Evolutionary conservation across 1,140 invertebrate species (phyloP), one percentile per base, ranked within the genome.

Genomic region (Penaeus chinensis): DNA sequence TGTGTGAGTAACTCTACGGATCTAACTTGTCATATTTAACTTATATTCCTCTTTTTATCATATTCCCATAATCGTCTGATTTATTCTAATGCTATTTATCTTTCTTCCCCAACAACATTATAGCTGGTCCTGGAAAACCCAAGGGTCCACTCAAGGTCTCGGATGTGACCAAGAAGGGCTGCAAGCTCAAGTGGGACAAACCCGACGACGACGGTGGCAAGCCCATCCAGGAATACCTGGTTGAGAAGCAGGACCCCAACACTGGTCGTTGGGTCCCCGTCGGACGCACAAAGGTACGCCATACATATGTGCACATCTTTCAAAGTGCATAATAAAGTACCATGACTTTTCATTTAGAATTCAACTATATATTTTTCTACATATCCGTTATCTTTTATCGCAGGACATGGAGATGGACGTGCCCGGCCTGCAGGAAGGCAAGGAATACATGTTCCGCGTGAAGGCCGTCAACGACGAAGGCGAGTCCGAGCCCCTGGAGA

Each of bases 381-480:
- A 22, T 19, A 2, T 71, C 20, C 18, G 8, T 71, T 8, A 8
- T 18, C 10, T 71, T 11, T 13, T 10, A 24, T 19, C 65, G 3
- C 85, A 91, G 90, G 96, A 97, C 90, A 96, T 96, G 0, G 96
- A 98, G 93, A 95, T 97, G 94, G 96, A 98, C 90, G 95, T 99
- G 60, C 97, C 96, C 91, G 98, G 97, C 76, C 94, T 99, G 74
- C 95, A 96, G 91, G 97, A 98, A 92, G 97, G 97, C 32, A 97
- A 99, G 91, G 96, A 98, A 91, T 99, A 99, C 92, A 95, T 98
- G 92, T 99, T 99, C 94, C 94, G 98, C 90, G 98, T 99, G 0
- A 98, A 96, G 91, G 98, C 99, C n/a, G 94, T 99, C 74, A 99
- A 99, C 91, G 97, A 98, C 80, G 98, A 99, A 93, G 99, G 99